These are phyloP conservation scores for Spea hammondii DNA, from an alignment of 2,797 vertebrate species.

Conservation along the genomic window DNA sequence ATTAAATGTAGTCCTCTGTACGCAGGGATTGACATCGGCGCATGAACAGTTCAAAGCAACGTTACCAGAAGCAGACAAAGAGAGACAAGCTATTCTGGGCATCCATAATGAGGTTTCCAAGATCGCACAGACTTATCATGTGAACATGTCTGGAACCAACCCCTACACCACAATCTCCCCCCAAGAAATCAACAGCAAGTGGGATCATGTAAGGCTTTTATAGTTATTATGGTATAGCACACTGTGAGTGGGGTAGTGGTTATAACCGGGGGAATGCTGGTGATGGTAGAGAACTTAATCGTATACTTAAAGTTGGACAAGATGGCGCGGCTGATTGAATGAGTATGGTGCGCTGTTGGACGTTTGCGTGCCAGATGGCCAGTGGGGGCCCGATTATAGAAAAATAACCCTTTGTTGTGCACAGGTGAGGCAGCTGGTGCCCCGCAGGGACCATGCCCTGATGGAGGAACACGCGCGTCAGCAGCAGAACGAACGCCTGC, in stretches of 20 bases:
- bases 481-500: slow-evolving; percentile 93
- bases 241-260: too few species aligned
- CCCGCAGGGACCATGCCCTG: slow-evolving; percentile 92
- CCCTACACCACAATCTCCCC: slow-evolving; percentile 94
- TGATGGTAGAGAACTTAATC: too few species aligned
- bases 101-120: slow-evolving; percentile 97
- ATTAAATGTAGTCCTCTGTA: too few species aligned
- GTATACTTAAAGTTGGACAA: too few species aligned
- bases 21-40: slow-evolving; percentile 88
- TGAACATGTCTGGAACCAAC: slow-evolving; percentile 92
- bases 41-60: slow-evolving; percentile 98
- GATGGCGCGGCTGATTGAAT: too few species aligned
- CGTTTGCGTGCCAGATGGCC: too few species aligned
- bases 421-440: slow-evolving; percentile 92
- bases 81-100: slow-evolving; percentile 90
- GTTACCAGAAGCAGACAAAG: slow-evolving; percentile 93
- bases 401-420: background rate
- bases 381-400: too few species aligned
- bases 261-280: too few species aligned
- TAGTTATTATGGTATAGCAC: too few species aligned
- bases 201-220: slow-evolving; percentile 85
- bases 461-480: slow-evolving; percentile 93
- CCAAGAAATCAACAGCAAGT: slow-evolving; percentile 93
- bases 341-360: too few species aligned
- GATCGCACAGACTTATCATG: slow-evolving; percentile 96